These are phyloP conservation scores for Lithosia quadra DNA, from an alignment of 2,888 invertebrate species.

Conservation along the genomic window DNA sequence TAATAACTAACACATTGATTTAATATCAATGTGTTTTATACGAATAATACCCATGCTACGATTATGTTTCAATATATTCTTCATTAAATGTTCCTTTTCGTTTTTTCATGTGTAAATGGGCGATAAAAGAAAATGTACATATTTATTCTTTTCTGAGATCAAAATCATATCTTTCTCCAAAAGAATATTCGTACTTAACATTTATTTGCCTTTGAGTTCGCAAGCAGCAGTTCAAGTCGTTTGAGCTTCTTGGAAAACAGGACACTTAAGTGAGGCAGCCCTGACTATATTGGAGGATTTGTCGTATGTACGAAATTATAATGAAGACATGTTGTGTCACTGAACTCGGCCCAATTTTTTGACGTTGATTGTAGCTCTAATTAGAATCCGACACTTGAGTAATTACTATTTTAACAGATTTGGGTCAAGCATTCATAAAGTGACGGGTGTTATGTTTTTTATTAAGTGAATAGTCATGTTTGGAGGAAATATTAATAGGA, in stretches of 20 bases:
- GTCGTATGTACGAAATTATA: conserved; percentile 50
- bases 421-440: conserved; percentile 41
- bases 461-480: conserved; percentile 28
- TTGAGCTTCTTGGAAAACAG: not conserved
- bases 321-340: conserved; percentile 55
- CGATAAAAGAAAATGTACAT: not conserved
- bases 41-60: no score
- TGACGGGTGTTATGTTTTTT: conserved; percentile 32
- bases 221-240: not conserved
- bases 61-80: not conserved
- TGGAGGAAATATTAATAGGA: conserved; percentile 13
- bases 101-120: no score
- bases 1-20: no score
- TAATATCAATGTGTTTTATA: no score
- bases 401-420: conserved; percentile 42
- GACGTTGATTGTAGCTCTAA: conserved; percentile 49
- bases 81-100: not conserved
- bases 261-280: conserved; percentile 29
- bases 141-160: not conserved
- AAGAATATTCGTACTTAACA: not conserved
- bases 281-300: conserved; percentile 36
- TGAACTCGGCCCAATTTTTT: conserved; percentile 50
- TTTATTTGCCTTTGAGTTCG: not conserved
- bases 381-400: conserved; percentile 49
- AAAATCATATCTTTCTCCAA: not conserved